These are phyloP conservation scores for Stenodema calcarata DNA, from an alignment of 2,888 invertebrate species.

Conservation along the genomic window DNA sequence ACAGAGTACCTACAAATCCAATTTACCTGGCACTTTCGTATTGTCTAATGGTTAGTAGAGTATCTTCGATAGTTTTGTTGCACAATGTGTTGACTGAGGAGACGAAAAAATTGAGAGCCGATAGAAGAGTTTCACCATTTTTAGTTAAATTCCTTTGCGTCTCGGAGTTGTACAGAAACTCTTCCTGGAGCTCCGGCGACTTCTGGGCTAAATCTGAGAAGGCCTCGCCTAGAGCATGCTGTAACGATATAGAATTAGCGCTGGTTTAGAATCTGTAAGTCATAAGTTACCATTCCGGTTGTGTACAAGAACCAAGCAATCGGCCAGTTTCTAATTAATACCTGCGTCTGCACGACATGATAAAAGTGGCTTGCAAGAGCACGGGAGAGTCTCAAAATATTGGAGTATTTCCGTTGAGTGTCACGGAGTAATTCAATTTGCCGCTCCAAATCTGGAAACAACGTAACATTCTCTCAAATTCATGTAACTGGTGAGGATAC, in stretches of 20 bases:
- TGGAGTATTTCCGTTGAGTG: constrained; percentile 90
- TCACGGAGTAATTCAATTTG: constrained; percentile 92
- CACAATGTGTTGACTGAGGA: constrained; percentile 94
- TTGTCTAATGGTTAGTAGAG: constrained; percentile 76
- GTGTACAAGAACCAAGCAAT: background rate
- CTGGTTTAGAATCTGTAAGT: background rate
- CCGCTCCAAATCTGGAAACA: constrained; percentile 79
- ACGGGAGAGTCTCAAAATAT: constrained; percentile 83
- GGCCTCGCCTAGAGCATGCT: constrained; percentile 88
- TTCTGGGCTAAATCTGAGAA: constrained; percentile 96
- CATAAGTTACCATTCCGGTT: too few relatives aligned
- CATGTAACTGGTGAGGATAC: too few relatives aligned
- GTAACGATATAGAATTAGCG: constrained; percentile 31
- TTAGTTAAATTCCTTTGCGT: constrained; percentile 91
- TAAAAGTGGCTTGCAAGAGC: constrained; percentile 88
- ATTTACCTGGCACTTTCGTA: constrained; percentile 77
- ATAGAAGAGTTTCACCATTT: constrained; percentile 91
- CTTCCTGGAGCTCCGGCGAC: constrained; percentile 92
- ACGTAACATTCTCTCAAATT: background rate
- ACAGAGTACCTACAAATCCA: background rate
- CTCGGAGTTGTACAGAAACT: constrained; percentile 94
- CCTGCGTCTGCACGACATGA: constrained; percentile 82
- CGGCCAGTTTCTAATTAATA: constrained; percentile 56
- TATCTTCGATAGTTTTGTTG: constrained; percentile 98
- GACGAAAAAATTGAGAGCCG: constrained; percentile 95